phyloP scores from a whole-genome alignment of 2,797 vertebrate species.

The Nannoperca australis region DNA sequence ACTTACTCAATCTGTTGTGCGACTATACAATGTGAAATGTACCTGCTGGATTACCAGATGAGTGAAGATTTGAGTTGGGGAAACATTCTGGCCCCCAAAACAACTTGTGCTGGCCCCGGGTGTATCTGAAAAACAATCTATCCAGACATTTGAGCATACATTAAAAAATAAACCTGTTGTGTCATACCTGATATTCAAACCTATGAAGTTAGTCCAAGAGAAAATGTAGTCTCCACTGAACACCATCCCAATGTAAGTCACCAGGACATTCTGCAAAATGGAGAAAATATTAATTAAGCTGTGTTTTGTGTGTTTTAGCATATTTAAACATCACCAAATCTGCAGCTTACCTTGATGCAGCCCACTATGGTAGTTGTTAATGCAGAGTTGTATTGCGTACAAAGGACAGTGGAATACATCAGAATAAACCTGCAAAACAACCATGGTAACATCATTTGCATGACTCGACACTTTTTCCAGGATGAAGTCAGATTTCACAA shows the following conservation, averaged over 20 bases:
- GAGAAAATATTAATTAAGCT: neutral
- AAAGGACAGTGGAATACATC: conserved; percentile 97
- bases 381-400: conserved; percentile 97
- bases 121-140: neutral
- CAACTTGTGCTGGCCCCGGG: too few species aligned
- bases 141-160: neutral
- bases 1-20: neutral
- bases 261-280: conserved; percentile 92
- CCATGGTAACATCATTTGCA: neutral
- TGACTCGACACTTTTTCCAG: neutral
- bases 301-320: neutral
- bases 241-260: conserved; percentile 99
- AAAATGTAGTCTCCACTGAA: conserved; percentile 99
- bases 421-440: conserved; percentile 89
- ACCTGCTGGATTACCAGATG: neutral
- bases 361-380: conserved; percentile 97
- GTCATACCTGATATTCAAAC: conserved; percentile 95
- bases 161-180: neutral
- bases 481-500: conserved; percentile 36
- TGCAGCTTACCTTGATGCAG: conserved; percentile 92
- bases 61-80: neutral
- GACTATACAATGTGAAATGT: neutral
- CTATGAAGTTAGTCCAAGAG: conserved; percentile 97
- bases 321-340: neutral
- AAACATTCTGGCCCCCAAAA: neutral